Evolutionary conservation across 2,113 vertebrate species (phyloP).

Genomic region (Amphilophus citrinellus): DNA sequence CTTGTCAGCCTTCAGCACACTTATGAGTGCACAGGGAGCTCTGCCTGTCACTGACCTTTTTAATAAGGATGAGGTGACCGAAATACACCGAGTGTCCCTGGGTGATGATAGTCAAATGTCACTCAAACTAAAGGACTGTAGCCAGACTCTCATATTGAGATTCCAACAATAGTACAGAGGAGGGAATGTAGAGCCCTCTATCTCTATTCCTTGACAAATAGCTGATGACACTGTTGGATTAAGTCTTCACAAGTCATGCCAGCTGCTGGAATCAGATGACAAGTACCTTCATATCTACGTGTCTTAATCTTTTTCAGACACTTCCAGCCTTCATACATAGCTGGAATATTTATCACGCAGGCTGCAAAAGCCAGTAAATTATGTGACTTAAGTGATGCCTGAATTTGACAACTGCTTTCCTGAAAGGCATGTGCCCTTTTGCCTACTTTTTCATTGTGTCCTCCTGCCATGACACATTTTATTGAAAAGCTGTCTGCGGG

Average conservation of each 20-base stretch:
- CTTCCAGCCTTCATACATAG: conserved; percentile 35
- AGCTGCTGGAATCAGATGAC: conserved; percentile 70
- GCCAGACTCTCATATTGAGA: conserved; percentile 37
- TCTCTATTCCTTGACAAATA: conserved; percentile 62
- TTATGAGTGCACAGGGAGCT: conserved; percentile 23
- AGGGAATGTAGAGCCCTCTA: conserved; percentile 24
- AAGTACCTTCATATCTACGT: conserved; percentile 42
- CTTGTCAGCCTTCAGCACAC: conserved; percentile 31
- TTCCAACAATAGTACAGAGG: conserved; percentile 45
- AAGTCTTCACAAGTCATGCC: conserved; percentile 67
- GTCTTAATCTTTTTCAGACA: conserved; percentile 55
- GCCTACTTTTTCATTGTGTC: conserved; percentile 40
- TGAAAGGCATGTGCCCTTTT: conserved; percentile 59
- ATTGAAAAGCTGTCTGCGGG: conserved; percentile 46
- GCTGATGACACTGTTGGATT: conserved; percentile 67
- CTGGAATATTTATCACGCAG: conserved; percentile 40
- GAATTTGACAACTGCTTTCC: conserved; percentile 38
- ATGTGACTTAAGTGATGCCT: conserved; percentile 37
- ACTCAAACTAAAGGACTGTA: conserved; percentile 52
- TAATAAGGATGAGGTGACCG: conserved; percentile 42
- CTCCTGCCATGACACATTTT: conserved; percentile 43
- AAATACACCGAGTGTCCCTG: conserved; percentile 46
- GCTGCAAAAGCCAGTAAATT: conserved; percentile 50
- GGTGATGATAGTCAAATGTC: conserved; percentile 52
- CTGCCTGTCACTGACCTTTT: conserved; percentile 65